Base-by-base conservation (phyloP, 2,797 vertebrate species). In the Hipposideros larvatus region DNA sequence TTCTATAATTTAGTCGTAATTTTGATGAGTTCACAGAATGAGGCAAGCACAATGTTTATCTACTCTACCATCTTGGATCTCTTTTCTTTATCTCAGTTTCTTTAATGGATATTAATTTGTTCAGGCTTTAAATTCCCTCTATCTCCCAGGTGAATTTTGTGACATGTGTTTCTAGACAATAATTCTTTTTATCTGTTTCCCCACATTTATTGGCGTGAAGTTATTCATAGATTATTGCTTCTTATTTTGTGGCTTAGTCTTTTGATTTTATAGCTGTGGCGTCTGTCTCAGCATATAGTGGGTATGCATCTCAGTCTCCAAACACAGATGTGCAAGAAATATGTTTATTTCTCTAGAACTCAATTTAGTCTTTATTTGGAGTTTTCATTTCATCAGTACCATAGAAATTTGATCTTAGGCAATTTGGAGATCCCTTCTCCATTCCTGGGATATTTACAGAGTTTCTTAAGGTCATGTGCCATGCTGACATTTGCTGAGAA, bases 321-420 rank as follows among this genome's bases (percentile, higher is more conserved):
- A 90, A 87, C 41, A 75, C 19, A 82, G 83, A 91, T 84, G 59
- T 82, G 16, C 51, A 91, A 77, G 66, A 85, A 94, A 48, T 51
- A 65, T 57, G 13, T 90, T 95, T 84, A 80, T 94, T 95, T 94
- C 28, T 95, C 57, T 90, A 66, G 37, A 78, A 68, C 22, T 94
- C 41, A 59, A 68, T 48, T 90, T 90, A 77, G 21, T 61, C 22
- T 89, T 75, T 80, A 70, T 70, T 82, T 94, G 74, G 26, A 57
- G 18, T 57, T 91, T 34, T 22, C 10, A n/a, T 93, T 71, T 53
- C 34, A 71, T 83, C 31, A 90, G 70, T 71, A 71, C 46, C 26
- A 66, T 34, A 83, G 41, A 90, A 90, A 77, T 43, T 86, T 91
- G 63, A 55, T 74, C 9, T 71, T 65, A 86, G 74, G 48, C 10